Evolutionary conservation across 2,113 vertebrate genomes (phyloP).

Genomic region (Varanus salvator): DNA sequence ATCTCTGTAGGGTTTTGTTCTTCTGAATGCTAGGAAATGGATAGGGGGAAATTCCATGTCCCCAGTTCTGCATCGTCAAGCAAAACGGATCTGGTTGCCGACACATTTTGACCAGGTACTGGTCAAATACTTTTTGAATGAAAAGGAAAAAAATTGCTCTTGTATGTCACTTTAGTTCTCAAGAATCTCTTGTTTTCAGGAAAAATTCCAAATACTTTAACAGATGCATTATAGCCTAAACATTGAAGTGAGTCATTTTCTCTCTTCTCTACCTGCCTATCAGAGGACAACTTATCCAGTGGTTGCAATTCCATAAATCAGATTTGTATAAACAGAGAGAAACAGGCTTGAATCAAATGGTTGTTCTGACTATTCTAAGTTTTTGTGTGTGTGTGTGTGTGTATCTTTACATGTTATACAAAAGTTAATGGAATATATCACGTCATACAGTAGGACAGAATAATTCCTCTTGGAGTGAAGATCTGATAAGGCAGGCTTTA

Average conservation of each 20-base stretch:
- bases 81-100: conserved; percentile 29
- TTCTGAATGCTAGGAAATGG: conserved; percentile 44
- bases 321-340: not conserved
- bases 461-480: not conserved
- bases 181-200: not conserved
- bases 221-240: not conserved
- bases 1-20: conserved; percentile 37
- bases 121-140: conserved; percentile 26
- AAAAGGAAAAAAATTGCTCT: conserved; percentile 13
- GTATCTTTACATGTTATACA: not conserved
- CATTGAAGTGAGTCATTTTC: not conserved
- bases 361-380: not conserved
- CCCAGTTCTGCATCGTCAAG: conserved; percentile 12
- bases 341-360: not conserved
- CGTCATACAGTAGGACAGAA: not conserved
- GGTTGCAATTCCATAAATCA: not conserved
- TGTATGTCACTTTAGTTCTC: conserved; percentile 27
- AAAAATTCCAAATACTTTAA: conserved; percentile 20
- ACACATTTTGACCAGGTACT: conserved; percentile 23
- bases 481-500: not conserved
- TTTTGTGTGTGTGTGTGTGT: no score
- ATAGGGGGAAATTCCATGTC: conserved; percentile 32
- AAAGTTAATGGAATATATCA: not conserved
- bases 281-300: not conserved
- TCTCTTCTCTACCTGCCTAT: not conserved